Percentiles rank a stretch among this genome's conserved stretches.
Evolutionary conservation across 2,113 vertebrate species (phyloP).

Genomic region (Strix aluco): DNA sequence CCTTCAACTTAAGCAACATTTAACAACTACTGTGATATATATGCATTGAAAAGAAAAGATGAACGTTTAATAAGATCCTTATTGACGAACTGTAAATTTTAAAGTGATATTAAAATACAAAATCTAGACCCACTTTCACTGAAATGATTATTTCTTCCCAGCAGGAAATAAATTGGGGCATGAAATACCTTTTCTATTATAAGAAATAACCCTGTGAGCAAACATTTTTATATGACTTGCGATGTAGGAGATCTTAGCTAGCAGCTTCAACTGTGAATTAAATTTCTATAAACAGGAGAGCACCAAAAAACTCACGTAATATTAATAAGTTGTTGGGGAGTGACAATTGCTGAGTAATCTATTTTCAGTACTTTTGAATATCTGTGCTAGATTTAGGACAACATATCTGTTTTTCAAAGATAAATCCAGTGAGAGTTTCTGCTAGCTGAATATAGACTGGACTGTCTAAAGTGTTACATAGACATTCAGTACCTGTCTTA

Average conservation of each 20-base stretch:
- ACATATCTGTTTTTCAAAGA: background rate
- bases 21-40: background rate
- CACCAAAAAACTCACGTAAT: background rate
- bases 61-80: background rate
- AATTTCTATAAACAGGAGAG: background rate
- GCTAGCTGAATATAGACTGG: background rate
- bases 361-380: background rate
- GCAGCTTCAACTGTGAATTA: background rate
- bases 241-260: background rate
- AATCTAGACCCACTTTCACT: background rate
- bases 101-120: background rate
- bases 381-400: background rate
- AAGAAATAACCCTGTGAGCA: background rate
- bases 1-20: background rate
- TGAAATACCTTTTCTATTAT: background rate
- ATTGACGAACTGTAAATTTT: background rate
- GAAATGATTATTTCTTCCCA: background rate
- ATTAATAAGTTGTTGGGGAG: background rate
- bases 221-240: background rate
- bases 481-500: conserved; percentile 75
- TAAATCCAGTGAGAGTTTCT: background rate
- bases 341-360: background rate
- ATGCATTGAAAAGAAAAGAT: background rate
- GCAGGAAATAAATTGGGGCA: background rate
- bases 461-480: background rate